Conservation (phyloP, 1,140 invertebrate genomes). For the Tetraneura akinire region DNA sequence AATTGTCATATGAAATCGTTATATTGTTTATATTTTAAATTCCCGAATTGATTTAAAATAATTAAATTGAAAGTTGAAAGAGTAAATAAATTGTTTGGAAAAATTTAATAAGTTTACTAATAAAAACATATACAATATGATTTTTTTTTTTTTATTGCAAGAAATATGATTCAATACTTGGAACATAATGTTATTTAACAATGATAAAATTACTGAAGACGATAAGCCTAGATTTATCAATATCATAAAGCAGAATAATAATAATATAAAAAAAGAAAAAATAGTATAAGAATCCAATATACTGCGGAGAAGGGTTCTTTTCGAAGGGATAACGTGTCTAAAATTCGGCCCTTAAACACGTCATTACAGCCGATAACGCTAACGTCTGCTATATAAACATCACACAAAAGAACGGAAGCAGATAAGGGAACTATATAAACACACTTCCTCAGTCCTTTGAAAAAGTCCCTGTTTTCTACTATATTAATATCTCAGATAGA, state of each 20-base stretch:
- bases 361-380: constrained; percentile 47
- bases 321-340: constrained; percentile 41
- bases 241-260: constrained; percentile 13
- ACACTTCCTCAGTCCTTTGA: constrained; percentile 16
- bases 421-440: constrained; percentile 35
- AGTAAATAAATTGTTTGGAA: background rate
- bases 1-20: too few relatives aligned
- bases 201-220: constrained; percentile 32
- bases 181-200: too few relatives aligned
- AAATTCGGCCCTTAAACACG: constrained; percentile 50
- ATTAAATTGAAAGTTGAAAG: background rate
- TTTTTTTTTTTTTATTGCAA: background rate
- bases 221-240: constrained; percentile 30
- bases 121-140: too few relatives aligned
- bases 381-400: constrained; percentile 48
- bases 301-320: constrained; percentile 35
- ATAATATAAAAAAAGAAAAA: background rate
- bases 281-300: constrained; percentile 28
- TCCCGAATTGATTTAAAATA: too few relatives aligned
- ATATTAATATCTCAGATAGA: constrained; percentile 27
- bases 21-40: too few relatives aligned
- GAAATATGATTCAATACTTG: background rate
- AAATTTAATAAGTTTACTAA: background rate
- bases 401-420: constrained; percentile 17
- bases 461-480: constrained; percentile 16